Evolutionary conservation across 1,140 invertebrate genomes (phyloP).

Genomic region (Lucilia cuprina): DNA sequence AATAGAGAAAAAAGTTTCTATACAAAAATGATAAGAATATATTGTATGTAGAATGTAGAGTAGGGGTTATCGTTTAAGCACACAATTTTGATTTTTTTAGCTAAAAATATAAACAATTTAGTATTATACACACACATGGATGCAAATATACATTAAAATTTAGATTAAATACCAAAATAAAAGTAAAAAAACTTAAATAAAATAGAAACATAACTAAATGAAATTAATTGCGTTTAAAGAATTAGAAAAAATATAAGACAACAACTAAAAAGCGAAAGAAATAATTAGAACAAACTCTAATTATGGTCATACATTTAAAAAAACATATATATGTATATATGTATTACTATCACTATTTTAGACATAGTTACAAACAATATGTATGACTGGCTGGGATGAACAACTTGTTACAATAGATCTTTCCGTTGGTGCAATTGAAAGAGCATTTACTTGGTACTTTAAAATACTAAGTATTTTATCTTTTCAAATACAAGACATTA

Average conservation of each 20-base stretch:
- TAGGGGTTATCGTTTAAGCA: not conserved
- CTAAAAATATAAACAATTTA: not conserved
- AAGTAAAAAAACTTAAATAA: not conserved
- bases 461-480: too few species aligned
- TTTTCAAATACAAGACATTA: too few species aligned
- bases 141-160: not conserved
- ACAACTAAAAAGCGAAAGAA: not conserved
- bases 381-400: not conserved
- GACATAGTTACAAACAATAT: not conserved
- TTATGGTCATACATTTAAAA: not conserved
- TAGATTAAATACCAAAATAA: conserved; percentile 4
- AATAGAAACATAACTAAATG: not conserved
- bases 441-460: too few species aligned
- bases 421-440: too few species aligned
- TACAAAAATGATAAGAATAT: not conserved
- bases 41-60: not conserved
- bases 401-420: too few species aligned
- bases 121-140: too few species aligned
- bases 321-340: not conserved
- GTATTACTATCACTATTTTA: not conserved
- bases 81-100: not conserved
- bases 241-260: conserved; percentile 12
- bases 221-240: conserved; percentile 29
- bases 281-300: conserved; percentile 28
- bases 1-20: not conserved